Evolutionary conservation across 2,113 vertebrate genomes (phyloP), one percentile per base, ranked within the genome.

Genomic region (Ramphastos sulfuratus): DNA sequence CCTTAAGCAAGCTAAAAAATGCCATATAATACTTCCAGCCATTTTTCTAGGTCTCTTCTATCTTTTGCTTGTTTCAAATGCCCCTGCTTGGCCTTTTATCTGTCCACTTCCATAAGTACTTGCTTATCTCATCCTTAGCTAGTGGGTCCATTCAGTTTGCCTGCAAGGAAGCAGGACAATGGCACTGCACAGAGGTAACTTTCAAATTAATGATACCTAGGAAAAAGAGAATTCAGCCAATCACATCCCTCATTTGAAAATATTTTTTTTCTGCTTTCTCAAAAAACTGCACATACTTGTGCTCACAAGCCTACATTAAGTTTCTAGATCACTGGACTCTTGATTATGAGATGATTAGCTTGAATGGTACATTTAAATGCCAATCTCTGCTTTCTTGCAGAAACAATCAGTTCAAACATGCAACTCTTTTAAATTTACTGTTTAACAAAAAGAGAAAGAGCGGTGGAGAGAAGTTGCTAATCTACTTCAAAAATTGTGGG

Each of bases 291-390:
- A 67, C 31, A 21, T 21, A 64, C 27, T 94, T 72, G 65, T 78
- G 69, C 35, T 64, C 44, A 74, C 19, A 80, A 67, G 66, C 66
- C 66, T 63, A 61, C 52, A 35, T 55, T n/a, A 63, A 33, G 31
- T 95, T 87, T 95, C 85, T 76, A 93, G 70, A 35, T 92, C 56
- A 81, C 72, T 59, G 66, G 44, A 55, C 33, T 69, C 66, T 71
- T 48, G 67, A 72, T 78, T 60, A 72, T 50, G 70, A 88, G 65
- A 71, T 24, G 1, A 77, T 89, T 73, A 74, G 17, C 59, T 83
- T 80, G 48, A 74, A 80, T 35, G 27, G 65, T 87, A 76, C 2
- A 0, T 74, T 65, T 66, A 83, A 86, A 89, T 72, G 24, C 18
- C 50, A 70, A 7, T 59, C 48, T 70, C 48, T 83, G 31, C n/a